Base-by-base conservation (phyloP, 1,140 invertebrate species). In the Nasonia giraulti region DNA sequence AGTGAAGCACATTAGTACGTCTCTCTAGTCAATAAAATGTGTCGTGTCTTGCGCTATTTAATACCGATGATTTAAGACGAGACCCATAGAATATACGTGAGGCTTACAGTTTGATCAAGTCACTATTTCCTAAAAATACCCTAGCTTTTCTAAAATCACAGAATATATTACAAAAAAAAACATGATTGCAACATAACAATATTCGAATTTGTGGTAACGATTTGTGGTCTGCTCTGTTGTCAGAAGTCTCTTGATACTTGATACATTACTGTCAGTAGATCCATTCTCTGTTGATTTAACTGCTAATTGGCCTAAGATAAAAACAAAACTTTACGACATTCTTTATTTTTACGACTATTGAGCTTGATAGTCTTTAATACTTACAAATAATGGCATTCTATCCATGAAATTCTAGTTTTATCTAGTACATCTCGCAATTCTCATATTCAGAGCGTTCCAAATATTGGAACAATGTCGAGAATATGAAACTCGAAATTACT, bases 71-170 rank as follows among this genome's bases (percentile, higher is more conserved):
- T 50, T 31, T 14, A 14, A 71, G 4, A 47, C n/a, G 23, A 71
- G 31, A 82, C n/a, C 20, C 71, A 37, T 82, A 31, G 8, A 68
- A 68, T 66, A 40, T 73, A 31, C 23, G 37, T 50, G 66, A 79
- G 76, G 47, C 62, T 78, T 14, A 82, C 31, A 77, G 23, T 83
- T 84, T 73, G 68, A 84, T 84, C 75, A 74, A 79, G 44, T 79
- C 62, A 79, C 68, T 84, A 79, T 74, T 62, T 14, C 47, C 40
- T 83, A 62, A 77, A 47, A 47, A 62, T 62, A 75, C 5, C 69
- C 47, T 84, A 84, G 62, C 66, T 79, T 40, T 55, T 79, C 68
- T 84, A 84, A 79, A 27, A 55, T 10, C 5, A 71, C 11, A 33
- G 79, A 79, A 55, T 79, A 73, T 79, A n/a, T 79, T 79, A 79